These are phyloP conservation scores for Drosophila paramelanica DNA, from an alignment of 2,888 invertebrate genomes.

Conservation along the genomic window DNA sequence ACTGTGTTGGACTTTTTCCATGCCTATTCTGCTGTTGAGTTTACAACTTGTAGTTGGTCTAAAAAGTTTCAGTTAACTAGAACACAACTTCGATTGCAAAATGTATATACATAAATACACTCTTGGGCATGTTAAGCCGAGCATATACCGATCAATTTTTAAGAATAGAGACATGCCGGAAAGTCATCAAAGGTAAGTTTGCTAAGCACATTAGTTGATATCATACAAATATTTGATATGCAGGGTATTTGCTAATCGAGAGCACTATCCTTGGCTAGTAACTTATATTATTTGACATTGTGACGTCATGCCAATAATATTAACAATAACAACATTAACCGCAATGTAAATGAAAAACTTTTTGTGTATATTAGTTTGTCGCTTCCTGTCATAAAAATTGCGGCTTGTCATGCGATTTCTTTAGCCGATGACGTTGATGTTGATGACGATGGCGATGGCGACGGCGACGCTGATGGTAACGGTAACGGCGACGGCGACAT, in stretches of 20 bases:
- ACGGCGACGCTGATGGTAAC: conserved; percentile 11
- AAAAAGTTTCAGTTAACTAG: not conserved
- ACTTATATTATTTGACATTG: conserved; percentile 14
- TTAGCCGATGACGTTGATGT: conserved; percentile 43
- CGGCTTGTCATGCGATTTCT: conserved; percentile 75
- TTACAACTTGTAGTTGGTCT: conserved; percentile 4
- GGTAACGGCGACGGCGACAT: not conserved
- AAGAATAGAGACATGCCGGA: no score
- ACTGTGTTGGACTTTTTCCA: not conserved
- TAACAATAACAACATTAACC: conserved; percentile 48
- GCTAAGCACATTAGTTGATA: no score
- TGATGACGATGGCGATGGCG: conserved; percentile 11
- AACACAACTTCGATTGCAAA: not conserved
- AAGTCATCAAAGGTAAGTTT: no score
- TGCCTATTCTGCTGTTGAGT: not conserved
- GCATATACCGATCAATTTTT: not conserved
- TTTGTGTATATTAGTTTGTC: conserved; percentile 62
- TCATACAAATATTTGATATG: not conserved
- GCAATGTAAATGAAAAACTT: conserved; percentile 70
- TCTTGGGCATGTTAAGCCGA: not conserved
- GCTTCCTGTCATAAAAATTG: conserved; percentile 70
- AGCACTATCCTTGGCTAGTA: not conserved
- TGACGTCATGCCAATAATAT: conserved; percentile 61
- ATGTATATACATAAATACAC: not conserved
- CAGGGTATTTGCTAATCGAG: not conserved